Conservation (phyloP, 64 coral and sea anemone species). For the Stichodactyla helianthus region DNA sequence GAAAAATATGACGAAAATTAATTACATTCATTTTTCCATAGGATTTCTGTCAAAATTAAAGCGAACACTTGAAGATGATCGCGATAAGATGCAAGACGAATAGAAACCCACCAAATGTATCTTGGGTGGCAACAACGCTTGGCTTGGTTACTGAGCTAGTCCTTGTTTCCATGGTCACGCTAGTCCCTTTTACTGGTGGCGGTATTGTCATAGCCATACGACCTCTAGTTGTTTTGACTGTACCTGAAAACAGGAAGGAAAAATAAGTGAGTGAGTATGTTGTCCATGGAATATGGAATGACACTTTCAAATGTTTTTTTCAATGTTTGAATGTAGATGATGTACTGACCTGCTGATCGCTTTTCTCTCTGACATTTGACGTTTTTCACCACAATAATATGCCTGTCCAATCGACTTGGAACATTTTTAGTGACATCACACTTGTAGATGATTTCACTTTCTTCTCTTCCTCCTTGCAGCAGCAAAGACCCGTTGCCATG, state of each 20-base stretch:
- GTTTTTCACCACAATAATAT: not conserved
- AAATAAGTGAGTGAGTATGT: too few relatives aligned
- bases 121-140: not conserved
- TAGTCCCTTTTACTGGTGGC: not conserved
- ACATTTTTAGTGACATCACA: slow-evolving; percentile 16
- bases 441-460: not conserved
- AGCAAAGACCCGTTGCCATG: not conserved
- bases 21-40: too few relatives aligned
- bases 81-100: not conserved
- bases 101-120: not conserved
- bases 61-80: too few relatives aligned
- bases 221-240: slow-evolving; percentile 3
- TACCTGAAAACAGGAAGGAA: not conserved
- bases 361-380: not conserved
- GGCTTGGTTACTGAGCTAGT: not conserved
- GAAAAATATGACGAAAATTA: not conserved
- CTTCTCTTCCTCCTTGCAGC: not conserved
- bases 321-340: not conserved
- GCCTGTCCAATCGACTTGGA: not conserved
- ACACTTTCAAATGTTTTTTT: too few relatives aligned
- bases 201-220: not conserved
- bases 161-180: not conserved
- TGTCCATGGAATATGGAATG: too few relatives aligned
- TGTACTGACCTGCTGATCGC: not conserved
- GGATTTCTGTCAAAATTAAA: too few relatives aligned